Evolutionary conservation across 2,113 vertebrate species (phyloP).

Genomic region (Oryzias javanicus): DNA sequence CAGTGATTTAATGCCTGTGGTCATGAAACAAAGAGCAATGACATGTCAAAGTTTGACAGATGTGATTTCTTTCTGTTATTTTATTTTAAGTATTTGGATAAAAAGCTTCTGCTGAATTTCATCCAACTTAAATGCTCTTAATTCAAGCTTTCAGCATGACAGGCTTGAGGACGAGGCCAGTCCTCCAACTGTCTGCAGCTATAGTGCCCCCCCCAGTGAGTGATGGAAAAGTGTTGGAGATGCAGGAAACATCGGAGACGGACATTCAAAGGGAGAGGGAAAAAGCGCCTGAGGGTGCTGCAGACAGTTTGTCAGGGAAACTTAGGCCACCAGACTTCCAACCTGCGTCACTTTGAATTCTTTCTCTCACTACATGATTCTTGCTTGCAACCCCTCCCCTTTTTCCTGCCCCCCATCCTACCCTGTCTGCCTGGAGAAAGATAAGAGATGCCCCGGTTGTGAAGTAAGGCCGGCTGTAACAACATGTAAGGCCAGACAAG

Average conservation of each 20-base stretch:
- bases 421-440: slow-evolving; percentile 63
- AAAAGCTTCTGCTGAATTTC: too few species aligned
- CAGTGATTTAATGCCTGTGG: too few species aligned
- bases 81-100: too few species aligned
- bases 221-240: slow-evolving; percentile 22
- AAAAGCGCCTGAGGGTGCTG: slow-evolving; percentile 33
- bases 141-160: neutral
- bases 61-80: too few species aligned
- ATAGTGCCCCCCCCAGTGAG: neutral
- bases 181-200: slow-evolving; percentile 4
- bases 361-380: slow-evolving; percentile 48
- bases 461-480: slow-evolving; percentile 47
- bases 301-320: slow-evolving; percentile 70
- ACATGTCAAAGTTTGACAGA: too few species aligned
- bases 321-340: slow-evolving; percentile 72
- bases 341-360: slow-evolving; percentile 82
- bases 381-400: slow-evolving; percentile 10
- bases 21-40: too few species aligned
- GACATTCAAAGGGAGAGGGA: slow-evolving; percentile 20
- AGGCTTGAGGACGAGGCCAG: neutral
- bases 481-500: slow-evolving; percentile 70
- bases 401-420: slow-evolving; percentile 31
- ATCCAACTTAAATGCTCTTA: too few species aligned
- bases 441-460: slow-evolving; percentile 43
- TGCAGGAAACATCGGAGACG: slow-evolving; percentile 14